phyloP scores from a whole-genome alignment of 2,113 vertebrate genomes.

The Triplophysa siluroides region DNA sequence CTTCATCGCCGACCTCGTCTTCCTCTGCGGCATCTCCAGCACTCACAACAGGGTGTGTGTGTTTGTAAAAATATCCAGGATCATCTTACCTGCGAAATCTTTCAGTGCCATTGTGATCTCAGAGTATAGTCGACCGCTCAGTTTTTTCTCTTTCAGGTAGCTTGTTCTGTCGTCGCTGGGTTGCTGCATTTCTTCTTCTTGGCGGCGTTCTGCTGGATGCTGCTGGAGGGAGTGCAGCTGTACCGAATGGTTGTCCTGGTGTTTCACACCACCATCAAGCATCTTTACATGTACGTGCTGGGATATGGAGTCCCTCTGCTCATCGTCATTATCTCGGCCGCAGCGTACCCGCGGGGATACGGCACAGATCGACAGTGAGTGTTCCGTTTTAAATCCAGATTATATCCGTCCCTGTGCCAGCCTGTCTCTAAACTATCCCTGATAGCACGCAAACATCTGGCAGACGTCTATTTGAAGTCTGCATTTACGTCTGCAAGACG shows the following conservation, averaged over 20 bases:
- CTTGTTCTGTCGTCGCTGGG: conserved; percentile 79
- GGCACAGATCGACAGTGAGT: conserved; percentile 76
- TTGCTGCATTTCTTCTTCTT: conserved; percentile 85
- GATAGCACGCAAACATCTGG: too few species aligned
- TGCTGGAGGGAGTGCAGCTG: conserved; percentile 85
- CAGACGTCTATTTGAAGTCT: too few species aligned
- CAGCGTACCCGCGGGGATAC: conserved; percentile 64
- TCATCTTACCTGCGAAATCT: too few species aligned
- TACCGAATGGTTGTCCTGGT: conserved; percentile 87
- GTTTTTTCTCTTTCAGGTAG: conserved; percentile 63
- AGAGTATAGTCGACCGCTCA: background rate
- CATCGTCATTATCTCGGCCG: conserved; percentile 76
- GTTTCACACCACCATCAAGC: conserved; percentile 78
- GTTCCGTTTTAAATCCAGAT: background rate
- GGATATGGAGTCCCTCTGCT: conserved; percentile 79
- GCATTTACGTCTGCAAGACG: too few species aligned
- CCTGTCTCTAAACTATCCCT: too few species aligned
- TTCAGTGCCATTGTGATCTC: background rate
- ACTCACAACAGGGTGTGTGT: conserved; percentile 50
- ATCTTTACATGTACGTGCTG: conserved; percentile 67
- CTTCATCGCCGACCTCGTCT: conserved; percentile 80
- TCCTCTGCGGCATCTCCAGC: conserved; percentile 77
- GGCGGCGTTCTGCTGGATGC: conserved; percentile 86
- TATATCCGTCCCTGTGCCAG: too few species aligned
- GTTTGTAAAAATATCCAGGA: too few species aligned